A percentile compares a stretch with the other conserved stretches of the same genome.
Conservation (phyloP, 2,113 vertebrate species). For the Lota lota region DNA sequence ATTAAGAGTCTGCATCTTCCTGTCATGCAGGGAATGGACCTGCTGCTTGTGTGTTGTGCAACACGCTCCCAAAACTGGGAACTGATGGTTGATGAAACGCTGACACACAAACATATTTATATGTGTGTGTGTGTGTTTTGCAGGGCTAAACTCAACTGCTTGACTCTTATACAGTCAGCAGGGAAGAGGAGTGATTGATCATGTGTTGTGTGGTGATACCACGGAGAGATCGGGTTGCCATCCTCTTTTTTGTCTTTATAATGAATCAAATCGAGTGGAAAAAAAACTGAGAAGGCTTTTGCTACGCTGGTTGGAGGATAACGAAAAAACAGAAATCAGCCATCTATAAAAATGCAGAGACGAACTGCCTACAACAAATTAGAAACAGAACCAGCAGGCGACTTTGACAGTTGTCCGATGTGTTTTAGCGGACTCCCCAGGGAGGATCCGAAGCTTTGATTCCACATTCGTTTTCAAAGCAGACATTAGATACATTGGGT, state of each 20-base stretch:
- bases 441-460: slow-evolving; percentile 33
- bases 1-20: not conserved
- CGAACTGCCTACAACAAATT: not conserved
- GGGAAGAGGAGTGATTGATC: slow-evolving; percentile 44
- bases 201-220: slow-evolving; percentile 32
- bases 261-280: slow-evolving; percentile 17
- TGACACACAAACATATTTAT: slow-evolving; percentile 10
- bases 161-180: slow-evolving; percentile 36
- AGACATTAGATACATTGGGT: no score
- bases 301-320: slow-evolving; percentile 32
- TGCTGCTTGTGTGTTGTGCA: no score
- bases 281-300: slow-evolving; percentile 28
- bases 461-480: slow-evolving; percentile 18
- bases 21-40: not conserved
- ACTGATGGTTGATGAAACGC: no score
- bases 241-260: not conserved
- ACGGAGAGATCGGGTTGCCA: slow-evolving; percentile 26
- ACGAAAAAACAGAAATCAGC: slow-evolving; percentile 28
- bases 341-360: not conserved
- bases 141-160: slow-evolving; percentile 5
- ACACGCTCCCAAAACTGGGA: no score
- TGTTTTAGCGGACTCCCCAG: slow-evolving; percentile 29
- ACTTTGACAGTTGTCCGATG: slow-evolving; percentile 55
- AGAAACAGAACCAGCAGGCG: slow-evolving; percentile 10
- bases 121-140: not conserved